phyloP scores from a whole-genome alignment of 92 coral and sea anemone genomes.

The Parazoanthus swiftii region DNA sequence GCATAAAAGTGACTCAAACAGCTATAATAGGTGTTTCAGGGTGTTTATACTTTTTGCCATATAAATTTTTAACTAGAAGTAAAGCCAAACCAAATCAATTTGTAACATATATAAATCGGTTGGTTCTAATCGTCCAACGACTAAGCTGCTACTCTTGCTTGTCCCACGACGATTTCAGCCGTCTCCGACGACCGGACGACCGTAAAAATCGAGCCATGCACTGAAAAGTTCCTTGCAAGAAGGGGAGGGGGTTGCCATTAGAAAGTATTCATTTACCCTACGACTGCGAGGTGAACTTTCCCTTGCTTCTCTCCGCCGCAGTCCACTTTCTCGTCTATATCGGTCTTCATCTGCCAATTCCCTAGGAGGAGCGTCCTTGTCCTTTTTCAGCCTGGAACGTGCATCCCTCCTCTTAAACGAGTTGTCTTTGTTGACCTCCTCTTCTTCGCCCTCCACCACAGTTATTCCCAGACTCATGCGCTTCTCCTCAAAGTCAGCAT shows the following conservation, averaged over 20 bases:
- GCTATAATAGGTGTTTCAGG: no score
- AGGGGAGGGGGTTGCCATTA: not conserved
- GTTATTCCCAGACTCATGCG: slow-evolving; percentile 90
- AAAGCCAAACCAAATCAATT: no score
- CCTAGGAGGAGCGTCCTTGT: slow-evolving; percentile 54
- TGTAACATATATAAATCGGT: no score
- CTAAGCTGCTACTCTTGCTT: no score
- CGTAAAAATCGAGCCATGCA: not conserved
- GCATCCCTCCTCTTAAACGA: slow-evolving; percentile 67
- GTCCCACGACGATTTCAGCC: no score
- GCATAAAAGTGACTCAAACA: no score
- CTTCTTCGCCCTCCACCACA: slow-evolving; percentile 79
- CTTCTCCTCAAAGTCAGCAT: slow-evolving; percentile 95
- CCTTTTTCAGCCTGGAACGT: slow-evolving; percentile 65
- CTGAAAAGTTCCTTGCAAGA: no score
- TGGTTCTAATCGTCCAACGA: no score
- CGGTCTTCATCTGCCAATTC: slow-evolving; percentile 65
- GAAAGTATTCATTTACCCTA: slow-evolving; percentile 52
- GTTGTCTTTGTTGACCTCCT: slow-evolving; percentile 87
- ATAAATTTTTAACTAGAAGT: no score
- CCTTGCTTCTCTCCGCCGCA: slow-evolving; percentile 70
- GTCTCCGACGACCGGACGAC: no score
- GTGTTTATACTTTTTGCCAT: no score
- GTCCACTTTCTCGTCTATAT: slow-evolving; percentile 59
- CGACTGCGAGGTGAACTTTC: slow-evolving; percentile 62